These are phyloP conservation scores for Urocynchramus pylzowi DNA, from an alignment of 2,113 vertebrate species.

Conservation along the genomic window DNA sequence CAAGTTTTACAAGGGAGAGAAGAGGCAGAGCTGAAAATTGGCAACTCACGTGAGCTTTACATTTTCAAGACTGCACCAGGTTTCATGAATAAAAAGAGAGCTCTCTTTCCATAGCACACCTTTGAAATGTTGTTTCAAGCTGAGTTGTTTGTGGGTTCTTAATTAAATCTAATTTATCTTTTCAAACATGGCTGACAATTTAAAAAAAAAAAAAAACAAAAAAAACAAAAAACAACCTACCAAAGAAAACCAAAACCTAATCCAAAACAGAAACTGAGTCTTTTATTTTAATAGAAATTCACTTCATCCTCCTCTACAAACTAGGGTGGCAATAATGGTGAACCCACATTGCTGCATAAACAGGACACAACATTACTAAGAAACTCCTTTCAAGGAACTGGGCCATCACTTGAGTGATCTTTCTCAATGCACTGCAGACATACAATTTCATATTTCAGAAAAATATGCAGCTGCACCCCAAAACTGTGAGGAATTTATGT, in stretches of 20 bases:
- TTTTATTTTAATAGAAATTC: not conserved
- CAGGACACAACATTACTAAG: not conserved
- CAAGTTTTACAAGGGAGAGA: not conserved
- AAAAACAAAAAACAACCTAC: not conserved
- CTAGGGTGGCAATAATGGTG: not conserved
- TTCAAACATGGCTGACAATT: not conserved
- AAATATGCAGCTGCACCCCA: not conserved
- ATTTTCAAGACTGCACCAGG: not conserved
- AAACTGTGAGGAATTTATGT: not conserved
- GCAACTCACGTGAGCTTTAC: not conserved
- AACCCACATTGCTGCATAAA: not conserved
- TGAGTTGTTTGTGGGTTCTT: not conserved
- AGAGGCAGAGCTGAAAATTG: not conserved
- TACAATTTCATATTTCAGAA: not conserved
- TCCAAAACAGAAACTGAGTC: fast-evolving
- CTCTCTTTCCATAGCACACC: not conserved
- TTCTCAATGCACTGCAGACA: not conserved
- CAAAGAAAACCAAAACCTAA: not conserved
- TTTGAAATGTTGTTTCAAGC: not conserved
- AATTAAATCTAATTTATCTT: not conserved
- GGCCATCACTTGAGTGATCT: not conserved
- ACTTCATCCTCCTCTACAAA: not conserved
- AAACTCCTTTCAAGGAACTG: not conserved
- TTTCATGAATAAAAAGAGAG: not conserved
- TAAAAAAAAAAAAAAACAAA: no score